Evolutionary conservation across 2,888 invertebrate genomes (phyloP), one percentile per base, ranked within the genome.

Genomic region (Yponomeuta evonymella): DNA sequence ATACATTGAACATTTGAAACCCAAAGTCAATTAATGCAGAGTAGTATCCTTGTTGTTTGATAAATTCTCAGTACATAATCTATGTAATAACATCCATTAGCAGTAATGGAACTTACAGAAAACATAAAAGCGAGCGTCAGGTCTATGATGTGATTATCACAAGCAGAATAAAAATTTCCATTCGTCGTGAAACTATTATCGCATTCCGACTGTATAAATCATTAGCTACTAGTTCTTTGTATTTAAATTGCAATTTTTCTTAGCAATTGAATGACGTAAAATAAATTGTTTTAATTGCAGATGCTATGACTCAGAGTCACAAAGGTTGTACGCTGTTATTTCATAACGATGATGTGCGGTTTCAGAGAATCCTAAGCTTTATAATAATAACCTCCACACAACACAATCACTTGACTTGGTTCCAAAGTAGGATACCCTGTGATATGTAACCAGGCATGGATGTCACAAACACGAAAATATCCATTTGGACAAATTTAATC

Each of bases 181-280:
- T 68, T 68, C 48, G 33, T 33, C 67, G 36, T 23, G 48, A n/a
- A 36, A 36, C 67, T 8, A 51, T 68, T 68, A 68, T 30, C 68
- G 15, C 68, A 68, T 68, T 68, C 68, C 68, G 29, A 11, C 8
- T 48, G 48, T 68, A 51, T 51, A 51, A 68, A 68, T 68, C 48
- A 68, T 51, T 51, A n/a, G 36, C 36, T 66, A 66, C 36, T 33
- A 8, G 43, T 67, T 36, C 67, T 67, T 67, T 67, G 67, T 67
- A n/a, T 67, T 43, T 67, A 67, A 4, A 67, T 36, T 43, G 67
- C 51, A 15, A 15, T 58, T 62, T 69, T 48, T 67, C n/a, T 67
- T 15, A 15, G 12, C 51, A 15, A 23, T 58, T 58, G 51, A 58
- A 58, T 58, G 1, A 58, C 51, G 51, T 58, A 15, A 58, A 23